These are phyloP conservation scores for Schizopygopsis malacanthus DNA, from an alignment of 2,797 vertebrate genomes.

Conservation along the genomic window DNA sequence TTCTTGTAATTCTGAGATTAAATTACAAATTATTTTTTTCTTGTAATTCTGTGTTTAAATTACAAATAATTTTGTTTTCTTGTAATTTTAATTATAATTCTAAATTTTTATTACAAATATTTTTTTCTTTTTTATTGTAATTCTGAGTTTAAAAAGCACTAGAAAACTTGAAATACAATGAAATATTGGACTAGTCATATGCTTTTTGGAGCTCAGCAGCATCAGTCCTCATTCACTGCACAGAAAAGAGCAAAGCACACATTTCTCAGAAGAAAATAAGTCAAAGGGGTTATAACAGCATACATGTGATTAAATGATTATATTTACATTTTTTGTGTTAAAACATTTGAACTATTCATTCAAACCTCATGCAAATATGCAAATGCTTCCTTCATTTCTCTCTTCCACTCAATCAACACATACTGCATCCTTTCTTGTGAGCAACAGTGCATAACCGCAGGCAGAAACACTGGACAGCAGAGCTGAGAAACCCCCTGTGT, in stretches of 20 bases:
- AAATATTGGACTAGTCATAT: background rate
- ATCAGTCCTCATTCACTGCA: background rate
- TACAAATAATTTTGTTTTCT: too few species aligned
- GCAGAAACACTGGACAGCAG: constrained; percentile 3
- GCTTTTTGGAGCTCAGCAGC: background rate
- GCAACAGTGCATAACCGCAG: constrained; percentile 6
- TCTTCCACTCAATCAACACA: background rate
- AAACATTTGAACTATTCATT: background rate
- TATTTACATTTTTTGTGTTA: background rate
- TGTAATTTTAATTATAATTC: too few species aligned
- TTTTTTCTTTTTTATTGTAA: too few species aligned
- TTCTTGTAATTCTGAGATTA: too few species aligned
- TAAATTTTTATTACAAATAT: too few species aligned
- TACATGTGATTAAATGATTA: too few species aligned
- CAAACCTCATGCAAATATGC: background rate
- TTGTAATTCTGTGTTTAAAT: too few species aligned
- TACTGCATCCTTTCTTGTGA: background rate
- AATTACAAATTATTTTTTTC: too few species aligned
- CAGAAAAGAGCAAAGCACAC: background rate
- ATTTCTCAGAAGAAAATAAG: background rate
- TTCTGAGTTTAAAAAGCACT: background rate
- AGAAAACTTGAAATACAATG: background rate
- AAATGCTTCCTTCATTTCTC: background rate
- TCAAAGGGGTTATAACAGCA: background rate
- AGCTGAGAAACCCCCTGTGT: background rate